Evolutionary conservation across 2,113 vertebrate species (phyloP), one percentile per base, ranked within the genome.

Genomic region (Myodes glareolus): DNA sequence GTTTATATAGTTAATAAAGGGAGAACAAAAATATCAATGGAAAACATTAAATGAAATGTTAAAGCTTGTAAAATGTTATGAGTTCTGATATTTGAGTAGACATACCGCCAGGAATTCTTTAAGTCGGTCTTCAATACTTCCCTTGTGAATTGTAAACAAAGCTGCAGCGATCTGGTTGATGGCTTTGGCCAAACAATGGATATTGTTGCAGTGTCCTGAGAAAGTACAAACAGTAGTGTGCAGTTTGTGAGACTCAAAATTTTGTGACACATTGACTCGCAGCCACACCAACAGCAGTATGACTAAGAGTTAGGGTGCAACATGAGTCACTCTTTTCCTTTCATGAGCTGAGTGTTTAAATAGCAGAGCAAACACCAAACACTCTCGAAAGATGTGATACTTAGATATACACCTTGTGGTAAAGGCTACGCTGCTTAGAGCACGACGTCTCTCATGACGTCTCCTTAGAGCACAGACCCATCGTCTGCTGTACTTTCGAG

Each of bases 81-180:
- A 92, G 23, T 88, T 86, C 93, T 92, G 50, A 67, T 94, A 89
- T 68, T 3, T 91, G 96, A 73, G 52, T 63, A 76, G 96, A 99
- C 99, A 96, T 99, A 99, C 99, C 42, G 99, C 99, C 96, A 99
- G 98, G 98, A 99, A 99, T 98, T 99, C 99, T 97, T 99, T 99
- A 21, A 99, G 99, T 58, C 99, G 99, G 92, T 99, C 99, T 98
- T 99, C 99, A 96, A 99, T 99, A 99, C 99, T 99, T 97, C 99
- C 99, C 98, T 99, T 99, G 98, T 99, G 99, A 98, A 99, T 99
- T 97, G 99, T 99, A 98, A 99, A 99, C 86, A 99, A 99, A 94
- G 99, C 99, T 47, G 99, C 99, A 90, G 99, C 99, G 36, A 99
- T 99, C 99, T 99, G 99, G 98, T 99, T 99, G 98, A 99, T 99